Evolutionary conservation across 1,140 invertebrate species (phyloP).

Genomic region (Euwallacea fornicatus): DNA sequence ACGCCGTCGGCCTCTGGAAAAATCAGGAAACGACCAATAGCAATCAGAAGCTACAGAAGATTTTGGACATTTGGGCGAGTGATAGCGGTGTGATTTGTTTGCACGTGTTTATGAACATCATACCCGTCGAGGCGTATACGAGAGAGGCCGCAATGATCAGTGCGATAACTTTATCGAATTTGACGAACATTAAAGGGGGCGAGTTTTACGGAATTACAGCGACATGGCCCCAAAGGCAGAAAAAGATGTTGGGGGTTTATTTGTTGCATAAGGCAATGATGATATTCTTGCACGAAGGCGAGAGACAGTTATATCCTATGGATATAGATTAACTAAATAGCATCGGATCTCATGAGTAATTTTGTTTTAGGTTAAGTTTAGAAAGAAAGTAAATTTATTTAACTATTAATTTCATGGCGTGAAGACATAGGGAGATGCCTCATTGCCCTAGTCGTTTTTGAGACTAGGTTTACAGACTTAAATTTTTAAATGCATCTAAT

Average conservation of each 20-base stretch:
- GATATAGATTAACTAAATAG: slow-evolving; percentile 60
- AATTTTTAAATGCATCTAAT: no score
- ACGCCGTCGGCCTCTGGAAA: slow-evolving; percentile 71
- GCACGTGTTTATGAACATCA: slow-evolving; percentile 89
- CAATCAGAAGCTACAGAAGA: slow-evolving; percentile 73
- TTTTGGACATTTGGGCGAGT: slow-evolving; percentile 85
- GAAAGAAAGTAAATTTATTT: no score
- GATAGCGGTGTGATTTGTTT: slow-evolving; percentile 85
- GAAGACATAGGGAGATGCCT: no score
- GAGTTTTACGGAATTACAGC: slow-evolving; percentile 79
- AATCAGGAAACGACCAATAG: slow-evolving; percentile 42
- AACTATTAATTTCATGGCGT: no score
- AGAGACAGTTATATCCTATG: slow-evolving; percentile 71
- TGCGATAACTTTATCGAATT: slow-evolving; percentile 72
- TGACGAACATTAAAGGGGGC: slow-evolving; percentile 82
- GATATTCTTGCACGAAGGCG: slow-evolving; percentile 86
- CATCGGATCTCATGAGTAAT: no score
- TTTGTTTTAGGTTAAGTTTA: no score
- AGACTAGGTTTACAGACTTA: no score
- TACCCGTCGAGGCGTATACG: slow-evolving; percentile 89
- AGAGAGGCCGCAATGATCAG: slow-evolving; percentile 93
- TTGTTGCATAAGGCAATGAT: slow-evolving; percentile 82
- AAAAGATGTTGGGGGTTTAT: slow-evolving; percentile 74
- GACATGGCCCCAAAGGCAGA: slow-evolving; percentile 73
- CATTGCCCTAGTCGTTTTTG: no score